Evolutionary conservation across 2,113 vertebrate genomes (phyloP), one percentile per base, ranked within the genome.

Genomic region (Eretmochelys imbricata): DNA sequence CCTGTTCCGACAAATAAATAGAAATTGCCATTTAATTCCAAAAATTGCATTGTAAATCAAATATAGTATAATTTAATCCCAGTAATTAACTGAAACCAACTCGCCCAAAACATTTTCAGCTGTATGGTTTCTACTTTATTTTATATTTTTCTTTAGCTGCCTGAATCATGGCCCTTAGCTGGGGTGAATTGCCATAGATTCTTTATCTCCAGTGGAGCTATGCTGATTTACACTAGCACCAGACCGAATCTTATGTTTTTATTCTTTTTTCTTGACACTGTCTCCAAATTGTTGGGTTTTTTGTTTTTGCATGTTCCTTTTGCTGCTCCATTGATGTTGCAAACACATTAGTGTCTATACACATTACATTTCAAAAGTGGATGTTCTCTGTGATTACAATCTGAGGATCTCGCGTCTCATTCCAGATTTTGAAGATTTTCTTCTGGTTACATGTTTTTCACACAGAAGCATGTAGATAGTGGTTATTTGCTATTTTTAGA

Each of bases 401-500:
- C 88, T 87, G 54, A 81, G 78, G 31, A 13, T 69, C 48, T 96
- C 88, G 88, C 82, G 96, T 94, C 53, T 89, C 85, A 53, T 79
- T 92, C 79, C 82, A 54, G 20, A 85, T 96, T 96, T 92, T 87
- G 94, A 96, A 96, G 85, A 65, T 81, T 89, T 92, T 90, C 86
- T 94, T 84, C 83, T 7, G 0, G 59, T 94, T 96, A 92, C 91
- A 84, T 65, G 80, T 97, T 96, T 96, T 96, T 95, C 96, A 86
- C 8, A 93, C 62, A 87, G 94, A 97, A 95, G 80, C 80, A 93
- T 96, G 96, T 59, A 0, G 5, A 98, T 91, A 96, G 93, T 87
- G 14, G 94, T 87, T 97, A 96, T 98, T 97, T 98, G 96, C 96
- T 98, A 98, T 98, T 98, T 98, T 98, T 96, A 96, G 96, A 95